Base-by-base conservation (phyloP, 1,140 invertebrate species). In the Bombyx mandarina region DNA sequence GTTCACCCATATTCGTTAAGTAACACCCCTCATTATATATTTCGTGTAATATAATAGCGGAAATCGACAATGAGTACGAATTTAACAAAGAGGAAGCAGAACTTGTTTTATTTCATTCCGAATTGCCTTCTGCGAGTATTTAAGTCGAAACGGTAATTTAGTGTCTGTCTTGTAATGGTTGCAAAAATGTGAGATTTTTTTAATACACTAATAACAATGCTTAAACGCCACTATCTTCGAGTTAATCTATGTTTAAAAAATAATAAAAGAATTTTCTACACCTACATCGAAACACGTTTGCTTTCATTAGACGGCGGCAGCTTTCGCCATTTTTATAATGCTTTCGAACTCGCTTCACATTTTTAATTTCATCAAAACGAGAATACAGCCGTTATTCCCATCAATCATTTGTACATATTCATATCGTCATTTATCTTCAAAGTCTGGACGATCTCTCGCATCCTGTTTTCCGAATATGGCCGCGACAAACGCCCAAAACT, bases 261-360 rank as follows among this genome's bases (percentile, higher is more conserved):
- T n/a, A 47, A 47, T 58, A 51, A 57, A 62, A 58, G 12, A 51
- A 58, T 58, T 49, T 62, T 55, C 48, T 47, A 52, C 48, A 62
- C 51, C 52, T 52, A 58, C 43, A 47, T 58, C 43, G 45, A 52
- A 58, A 57, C 56, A 58, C 47, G 56, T 57, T 62, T 62, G 56
- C 60, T 58, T 62, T 58, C 52, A 58, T 58, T 55, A 55, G 35
- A 53, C 10, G 49, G 10, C 51, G 49, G 52, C 52, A 58, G 60
- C 60, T 62, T 62, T 62, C 60, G 60, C 60, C 47, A 62, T 55
- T 57, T 54, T 43, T 54, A 54, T 54, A 54, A 54, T 43, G 45
- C 50, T 56, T 43, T 35, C 46, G 55, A 48, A 50, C 44, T 7
- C 10, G 49, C 26, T 51, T 45, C 45, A 54, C 52, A 52, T 58